Conservation (phyloP, 2,113 vertebrate species). For the Hystrix cristata region DNA sequence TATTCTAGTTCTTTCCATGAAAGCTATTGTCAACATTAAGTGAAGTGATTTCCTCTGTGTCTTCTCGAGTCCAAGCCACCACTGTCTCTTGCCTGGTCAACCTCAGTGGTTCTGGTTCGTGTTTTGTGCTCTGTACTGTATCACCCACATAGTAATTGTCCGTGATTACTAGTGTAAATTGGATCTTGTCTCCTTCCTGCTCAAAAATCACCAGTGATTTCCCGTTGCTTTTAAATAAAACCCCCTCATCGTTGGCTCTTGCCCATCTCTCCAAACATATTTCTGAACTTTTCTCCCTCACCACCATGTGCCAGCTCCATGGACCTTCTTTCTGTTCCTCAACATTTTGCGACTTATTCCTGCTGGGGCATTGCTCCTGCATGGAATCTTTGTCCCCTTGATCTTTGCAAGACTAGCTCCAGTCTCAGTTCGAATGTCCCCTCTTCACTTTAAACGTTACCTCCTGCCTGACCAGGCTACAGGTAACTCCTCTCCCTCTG, state of each 20-base stretch:
- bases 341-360: not conserved
- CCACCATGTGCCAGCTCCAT: not conserved
- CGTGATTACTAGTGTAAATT: not conserved
- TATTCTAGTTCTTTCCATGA: not conserved
- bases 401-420: not conserved
- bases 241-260: not conserved
- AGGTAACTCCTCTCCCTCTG: not conserved
- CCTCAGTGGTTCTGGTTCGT: not conserved
- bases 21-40: not conserved
- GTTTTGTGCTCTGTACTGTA: not conserved
- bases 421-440: not conserved
- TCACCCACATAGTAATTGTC: rapidly evolving
- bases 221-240: not conserved
- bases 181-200: not conserved
- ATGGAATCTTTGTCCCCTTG: not conserved
- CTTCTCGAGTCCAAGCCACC: not conserved
- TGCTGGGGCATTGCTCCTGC: not conserved
- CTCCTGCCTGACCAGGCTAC: not conserved
- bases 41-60: not conserved
- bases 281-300: not conserved
- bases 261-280: not conserved
- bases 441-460: not conserved
- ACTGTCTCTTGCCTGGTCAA: not conserved
- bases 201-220: not conserved
- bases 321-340: not conserved